Conservation (phyloP, 2,113 vertebrate genomes). For the Hemiscyllium ocellatum region DNA sequence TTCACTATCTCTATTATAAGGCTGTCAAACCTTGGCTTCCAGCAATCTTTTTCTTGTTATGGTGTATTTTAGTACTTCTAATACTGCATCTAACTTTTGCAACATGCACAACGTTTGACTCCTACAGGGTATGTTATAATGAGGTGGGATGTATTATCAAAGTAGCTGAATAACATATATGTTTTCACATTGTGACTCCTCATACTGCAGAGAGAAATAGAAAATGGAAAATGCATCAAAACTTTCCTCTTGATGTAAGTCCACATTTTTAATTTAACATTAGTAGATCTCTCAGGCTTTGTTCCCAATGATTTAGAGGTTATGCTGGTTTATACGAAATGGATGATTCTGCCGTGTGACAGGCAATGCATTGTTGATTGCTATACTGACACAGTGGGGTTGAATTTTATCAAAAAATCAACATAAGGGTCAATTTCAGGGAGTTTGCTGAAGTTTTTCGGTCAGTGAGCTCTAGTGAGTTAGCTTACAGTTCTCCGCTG, state of each 20-base stretch:
- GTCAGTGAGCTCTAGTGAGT: too few species aligned
- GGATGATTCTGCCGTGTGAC: constrained; percentile 1
- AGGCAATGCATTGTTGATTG: neutral
- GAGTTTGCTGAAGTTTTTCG: too few species aligned
- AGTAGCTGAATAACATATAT: constrained; percentile 20
- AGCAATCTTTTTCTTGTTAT: neutral
- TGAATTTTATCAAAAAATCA: too few species aligned
- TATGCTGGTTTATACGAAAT: neutral
- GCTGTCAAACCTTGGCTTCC: neutral
- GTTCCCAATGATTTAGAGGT: neutral
- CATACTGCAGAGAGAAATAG: neutral
- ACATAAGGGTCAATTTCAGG: too few species aligned
- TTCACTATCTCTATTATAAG: neutral
- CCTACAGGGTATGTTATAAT: constrained; percentile 33
- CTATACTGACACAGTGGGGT: neutral
- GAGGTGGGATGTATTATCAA: constrained; percentile 28
- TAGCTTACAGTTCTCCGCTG: too few species aligned
- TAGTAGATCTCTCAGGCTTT: neutral
- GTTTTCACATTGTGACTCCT: constrained; percentile 12
- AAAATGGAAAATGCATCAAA: constrained; percentile 5
- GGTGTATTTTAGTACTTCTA: neutral
- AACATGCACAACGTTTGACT: constrained; percentile 31
- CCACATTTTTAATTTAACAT: constrained; percentile 17
- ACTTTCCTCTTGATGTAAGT: neutral
- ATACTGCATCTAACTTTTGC: constrained; percentile 4